Percentiles rank a stretch among this genome's conserved stretches.
Conservation (phyloP, 30 jellyfish, hydroid and myxozoan genomes). For the Euphysa ruthae region DNA sequence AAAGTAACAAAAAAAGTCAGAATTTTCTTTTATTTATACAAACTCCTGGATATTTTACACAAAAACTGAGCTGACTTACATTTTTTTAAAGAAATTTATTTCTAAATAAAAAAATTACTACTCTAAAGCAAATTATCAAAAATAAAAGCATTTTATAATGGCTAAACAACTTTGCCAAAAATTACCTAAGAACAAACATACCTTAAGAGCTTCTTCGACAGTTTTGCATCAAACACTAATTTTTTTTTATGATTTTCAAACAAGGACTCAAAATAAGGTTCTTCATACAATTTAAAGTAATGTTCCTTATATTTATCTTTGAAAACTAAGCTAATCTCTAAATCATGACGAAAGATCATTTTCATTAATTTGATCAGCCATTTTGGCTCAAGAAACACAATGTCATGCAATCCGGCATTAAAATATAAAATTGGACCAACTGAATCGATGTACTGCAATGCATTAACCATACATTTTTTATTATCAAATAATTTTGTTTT, state of each 20-base stretch:
- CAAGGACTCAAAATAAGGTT: slow-evolving; percentile 15
- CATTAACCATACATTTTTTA: slow-evolving; percentile 16
- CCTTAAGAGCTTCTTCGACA: slow-evolving; percentile 46
- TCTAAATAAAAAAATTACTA: no score
- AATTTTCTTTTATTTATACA: no score
- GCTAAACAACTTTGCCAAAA: no score
- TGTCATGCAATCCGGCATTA: slow-evolving; percentile 4
- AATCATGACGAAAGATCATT: slow-evolving; percentile 49
- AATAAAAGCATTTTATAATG: no score
- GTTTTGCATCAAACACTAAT: slow-evolving; percentile 22
- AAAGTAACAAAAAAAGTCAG: no score
- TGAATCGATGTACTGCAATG: slow-evolving; percentile 50
- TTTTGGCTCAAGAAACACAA: slow-evolving; percentile 49
- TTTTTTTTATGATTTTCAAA: slow-evolving; percentile 38
- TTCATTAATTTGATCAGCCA: slow-evolving; percentile 50
- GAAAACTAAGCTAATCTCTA: slow-evolving; percentile 6
- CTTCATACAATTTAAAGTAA: neutral
- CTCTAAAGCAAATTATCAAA: no score
- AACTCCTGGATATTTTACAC: no score
- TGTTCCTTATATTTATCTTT: neutral
- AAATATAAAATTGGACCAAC: slow-evolving; percentile 47
- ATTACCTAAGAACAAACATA: no score
- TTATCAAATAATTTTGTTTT: neutral
- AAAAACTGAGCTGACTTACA: no score
- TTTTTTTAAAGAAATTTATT: no score